Evolutionary conservation across 2,797 vertebrate species (phyloP), one percentile per base, ranked within the genome.

Genomic region (Ptychadena robeensis): DNA sequence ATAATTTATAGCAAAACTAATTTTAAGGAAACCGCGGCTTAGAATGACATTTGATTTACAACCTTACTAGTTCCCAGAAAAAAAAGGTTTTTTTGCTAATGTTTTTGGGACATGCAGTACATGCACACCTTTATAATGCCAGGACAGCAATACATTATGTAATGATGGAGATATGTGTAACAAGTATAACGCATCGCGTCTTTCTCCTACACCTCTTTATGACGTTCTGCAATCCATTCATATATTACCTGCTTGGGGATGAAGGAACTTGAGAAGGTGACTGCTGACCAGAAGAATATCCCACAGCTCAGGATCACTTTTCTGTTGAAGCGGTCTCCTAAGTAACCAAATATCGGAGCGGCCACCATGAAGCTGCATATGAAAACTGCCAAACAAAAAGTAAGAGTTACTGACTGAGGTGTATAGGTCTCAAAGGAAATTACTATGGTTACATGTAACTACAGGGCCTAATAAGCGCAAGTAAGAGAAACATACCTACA

Each of bases 291-390:
- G 84, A 96, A 96, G 92, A 96, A 96, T 85, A 96, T 96, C 25
- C 96, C 95, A 0, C 94, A 94, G 91, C 95, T 96, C 78, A 96
- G 93, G 81, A 96, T 96, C 87, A 96, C 86, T 89, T 96, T 96
- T 61, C 96, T 91, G 92, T 96, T 96, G 92, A 96, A 96, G 27
- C 96, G 94, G 89, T 96, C 96, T 0, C 96, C 96, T 35, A 96
- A 93, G 91, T 96, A 96, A 88, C 96, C 96, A 7, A 96, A 96
- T 88, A 96, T 94, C 0, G 95, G 96, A 0, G 96, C 95, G 0
- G 95, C 95, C 9, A 96, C 94, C 96, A 96, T 96, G 91, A 96
- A 96, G 85, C 95, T 96, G 78, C 95, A 96, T 93, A 96, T 96
- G 88, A 96, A 96, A 86, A 96, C 96, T 96, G 92, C n/a, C 69